These are phyloP conservation scores for Paramormyrops hopkinsi DNA, from an alignment of 2,797 vertebrate species.

Conservation along the genomic window DNA sequence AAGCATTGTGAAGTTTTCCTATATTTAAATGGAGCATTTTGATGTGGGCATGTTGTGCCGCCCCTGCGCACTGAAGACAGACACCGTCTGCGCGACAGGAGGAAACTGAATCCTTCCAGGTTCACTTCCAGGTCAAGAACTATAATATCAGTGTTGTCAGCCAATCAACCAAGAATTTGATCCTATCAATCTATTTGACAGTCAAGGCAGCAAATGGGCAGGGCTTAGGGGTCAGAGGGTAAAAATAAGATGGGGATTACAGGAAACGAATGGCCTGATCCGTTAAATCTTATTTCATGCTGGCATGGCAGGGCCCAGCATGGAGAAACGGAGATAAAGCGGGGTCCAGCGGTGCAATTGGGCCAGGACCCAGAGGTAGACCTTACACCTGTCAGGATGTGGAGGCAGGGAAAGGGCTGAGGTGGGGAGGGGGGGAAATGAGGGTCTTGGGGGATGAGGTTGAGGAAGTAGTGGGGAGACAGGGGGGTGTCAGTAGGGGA, in stretches of 20 bases:
- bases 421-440: constrained; percentile 23
- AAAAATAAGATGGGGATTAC: constrained; percentile 20
- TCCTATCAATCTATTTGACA: constrained; percentile 5
- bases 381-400: constrained; percentile 28
- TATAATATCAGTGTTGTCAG: constrained; percentile 36
- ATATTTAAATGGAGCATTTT: background rate
- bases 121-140: constrained; percentile 35
- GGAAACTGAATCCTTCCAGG: constrained; percentile 15
- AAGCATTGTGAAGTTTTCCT: background rate
- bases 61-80: constrained; percentile 17
- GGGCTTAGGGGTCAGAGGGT: background rate
- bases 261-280: constrained; percentile 21
- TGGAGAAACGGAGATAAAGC: constrained; percentile 41
- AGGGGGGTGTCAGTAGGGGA: constrained; percentile 25
- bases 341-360: constrained; percentile 38
- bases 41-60: background rate
- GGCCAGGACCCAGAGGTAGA: constrained; percentile 38
- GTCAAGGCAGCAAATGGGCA: background rate
- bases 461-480: background rate
- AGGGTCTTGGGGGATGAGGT: background rate
- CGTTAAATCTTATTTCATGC: constrained; percentile 32
- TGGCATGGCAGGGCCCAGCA: constrained; percentile 27
- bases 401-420: constrained; percentile 13
- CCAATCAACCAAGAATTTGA: constrained; percentile 35
- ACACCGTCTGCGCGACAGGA: constrained; percentile 17